These are phyloP conservation scores for Oligia fasciuncula DNA, from an alignment of 2,888 invertebrate genomes.

Conservation along the genomic window DNA sequence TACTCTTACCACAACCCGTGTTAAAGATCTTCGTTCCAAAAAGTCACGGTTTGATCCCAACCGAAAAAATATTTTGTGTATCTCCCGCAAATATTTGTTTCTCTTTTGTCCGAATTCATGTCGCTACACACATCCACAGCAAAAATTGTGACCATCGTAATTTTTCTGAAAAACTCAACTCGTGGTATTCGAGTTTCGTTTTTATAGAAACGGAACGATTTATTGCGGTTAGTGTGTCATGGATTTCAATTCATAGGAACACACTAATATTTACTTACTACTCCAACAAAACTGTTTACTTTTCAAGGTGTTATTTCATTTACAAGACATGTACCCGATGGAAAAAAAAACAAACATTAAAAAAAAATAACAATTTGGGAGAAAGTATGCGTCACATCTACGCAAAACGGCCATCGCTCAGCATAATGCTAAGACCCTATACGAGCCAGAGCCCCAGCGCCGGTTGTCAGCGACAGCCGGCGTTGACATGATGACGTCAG, in stretches of 20 bases:
- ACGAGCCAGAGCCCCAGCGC: no score
- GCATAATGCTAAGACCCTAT: no score
- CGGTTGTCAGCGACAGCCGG: no score
- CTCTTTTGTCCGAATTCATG: not conserved
- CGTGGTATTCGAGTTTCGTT: not conserved
- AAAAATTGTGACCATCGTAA: not conserved
- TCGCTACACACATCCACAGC: not conserved
- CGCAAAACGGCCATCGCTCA: no score
- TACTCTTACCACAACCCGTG: no score
- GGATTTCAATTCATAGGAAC: not conserved
- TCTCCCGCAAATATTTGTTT: not conserved
- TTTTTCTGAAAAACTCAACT: slow-evolving; percentile 1
- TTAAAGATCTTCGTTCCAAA: not conserved
- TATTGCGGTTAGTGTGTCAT: slow-evolving; percentile 6
- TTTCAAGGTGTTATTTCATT: not conserved
- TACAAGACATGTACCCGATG: no score
- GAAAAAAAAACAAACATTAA: no score
- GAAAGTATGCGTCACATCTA: no score
- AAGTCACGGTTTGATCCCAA: not conserved
- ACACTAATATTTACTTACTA: not conserved
- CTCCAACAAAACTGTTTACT: no score
- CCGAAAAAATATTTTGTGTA: not conserved
- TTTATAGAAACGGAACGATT: not conserved
- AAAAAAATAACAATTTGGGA: no score
- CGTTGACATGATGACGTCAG: no score